Percentiles rank a stretch among this genome's conserved stretches.
Conservation (phyloP, 2,888 invertebrate genomes). For the Drosophila flavopinicola region DNA sequence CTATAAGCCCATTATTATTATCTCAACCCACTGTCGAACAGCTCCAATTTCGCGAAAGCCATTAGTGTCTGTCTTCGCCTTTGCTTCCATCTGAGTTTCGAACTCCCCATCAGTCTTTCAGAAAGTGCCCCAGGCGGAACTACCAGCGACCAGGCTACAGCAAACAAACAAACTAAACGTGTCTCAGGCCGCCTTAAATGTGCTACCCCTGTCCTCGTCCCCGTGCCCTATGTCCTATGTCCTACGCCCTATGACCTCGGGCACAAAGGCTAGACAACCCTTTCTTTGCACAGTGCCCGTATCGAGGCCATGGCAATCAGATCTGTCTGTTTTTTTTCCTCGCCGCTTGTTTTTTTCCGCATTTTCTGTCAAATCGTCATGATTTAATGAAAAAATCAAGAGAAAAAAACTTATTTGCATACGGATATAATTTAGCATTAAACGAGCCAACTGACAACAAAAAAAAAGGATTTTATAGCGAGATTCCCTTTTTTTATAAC, state of each 20-base stretch:
- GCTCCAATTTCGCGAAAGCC: conserved; percentile 28
- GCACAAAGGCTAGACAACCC: conserved; percentile 66
- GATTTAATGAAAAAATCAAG: conserved; percentile 78
- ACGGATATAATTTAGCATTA: conserved; percentile 81
- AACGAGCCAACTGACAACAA: conserved; percentile 61
- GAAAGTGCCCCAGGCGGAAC: conserved; percentile 22
- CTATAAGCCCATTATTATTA: conserved; percentile 5
- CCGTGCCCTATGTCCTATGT: conserved; percentile 7
- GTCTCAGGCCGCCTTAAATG: conserved; percentile 30
- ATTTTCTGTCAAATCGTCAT: conserved; percentile 76
- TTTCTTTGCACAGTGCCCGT: conserved; percentile 69
- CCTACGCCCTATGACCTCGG: conserved; percentile 34
- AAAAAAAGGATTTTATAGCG: conserved; percentile 71
- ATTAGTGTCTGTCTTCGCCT: conserved; percentile 25
- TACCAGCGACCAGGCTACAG: conserved; percentile 31
- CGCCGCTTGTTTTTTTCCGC: conserved; percentile 30
- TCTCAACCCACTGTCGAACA: not conserved
- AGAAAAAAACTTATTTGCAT: conserved; percentile 80
- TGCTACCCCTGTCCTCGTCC: conserved; percentile 8
- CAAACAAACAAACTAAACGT: conserved; percentile 68
- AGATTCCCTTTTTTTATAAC: conserved; percentile 51
- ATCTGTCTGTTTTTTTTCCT: conserved; percentile 22
- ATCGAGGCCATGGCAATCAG: conserved; percentile 55
- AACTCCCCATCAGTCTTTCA: conserved; percentile 1
- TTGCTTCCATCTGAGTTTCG: not conserved